Evolutionary conservation across 2,888 invertebrate species (phyloP), one percentile per base, ranked within the genome.

Genomic region (Drosophila infuscata): DNA sequence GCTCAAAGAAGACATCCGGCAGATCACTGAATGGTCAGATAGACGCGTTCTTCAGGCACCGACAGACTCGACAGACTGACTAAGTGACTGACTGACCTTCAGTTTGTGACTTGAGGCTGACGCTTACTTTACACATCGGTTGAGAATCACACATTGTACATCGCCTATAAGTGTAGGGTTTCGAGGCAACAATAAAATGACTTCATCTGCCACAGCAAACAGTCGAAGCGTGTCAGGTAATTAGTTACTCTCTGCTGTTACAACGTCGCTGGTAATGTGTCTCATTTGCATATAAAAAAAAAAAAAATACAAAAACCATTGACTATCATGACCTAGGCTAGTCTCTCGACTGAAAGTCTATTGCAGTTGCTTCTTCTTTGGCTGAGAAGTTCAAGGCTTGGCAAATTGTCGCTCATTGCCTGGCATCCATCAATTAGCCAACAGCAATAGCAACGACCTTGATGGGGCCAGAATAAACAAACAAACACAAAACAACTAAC

Each of bases 151-250:
- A 77, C 65, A 25, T 46, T 46, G 46, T 46, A 62, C 48, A 43
- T 20, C 35, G 49, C 32, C 36, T 9, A 65, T 63, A 82, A 70
- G 67, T 74, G 67, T 74, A 77, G 87, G 87, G 87, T 70, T 81
- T 70, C 53, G 56, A 49, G 60, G 46, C 52, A 33, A 36, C 30
- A 32, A 43, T 20, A 17, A 74, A 77, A 82, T 83, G 89, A 89
- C 83, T 83, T 83, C 89, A 83, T 83, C 83, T 84, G 78, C 74
- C 63, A 61, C 20, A 59, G 65, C 59, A 49, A 84, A 71, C 69
- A 84, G 82, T n/a, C 85, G 84, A 85, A 85, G 84, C 84, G 84
- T 85, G 82, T 90, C 89, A 76, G 71, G 77, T 85, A 85, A 89
- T 85, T 89, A 89, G 84, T 74, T 70, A 58, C 35, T 33, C 2